Percentiles rank a stretch among this genome's conserved stretches.
Evolutionary conservation across 2,888 invertebrate genomes (phyloP).

Genomic region (Toxonevra muliebris): DNA sequence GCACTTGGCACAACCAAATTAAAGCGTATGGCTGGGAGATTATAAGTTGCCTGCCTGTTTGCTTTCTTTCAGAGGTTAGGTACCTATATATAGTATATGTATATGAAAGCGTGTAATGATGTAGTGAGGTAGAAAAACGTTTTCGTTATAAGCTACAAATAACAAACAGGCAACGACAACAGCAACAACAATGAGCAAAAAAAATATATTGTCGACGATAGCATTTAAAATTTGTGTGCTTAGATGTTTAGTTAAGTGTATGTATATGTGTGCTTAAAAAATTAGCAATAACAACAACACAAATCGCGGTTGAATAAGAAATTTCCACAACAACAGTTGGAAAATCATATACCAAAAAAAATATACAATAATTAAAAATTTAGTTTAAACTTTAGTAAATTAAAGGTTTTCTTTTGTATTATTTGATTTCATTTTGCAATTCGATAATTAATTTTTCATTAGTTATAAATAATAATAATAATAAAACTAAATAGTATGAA

Average conservation of each 20-base stretch:
- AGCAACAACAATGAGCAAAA: background rate
- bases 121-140: background rate
- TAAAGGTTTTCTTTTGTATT: too few relatives aligned
- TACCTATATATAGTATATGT: too few relatives aligned
- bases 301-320: background rate
- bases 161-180: slow-evolving; percentile 1
- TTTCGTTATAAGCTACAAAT: background rate
- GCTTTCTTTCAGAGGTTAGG: too few relatives aligned
- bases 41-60: too few relatives aligned
- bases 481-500: too few relatives aligned
- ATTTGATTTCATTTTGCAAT: too few relatives aligned
- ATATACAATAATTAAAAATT: background rate
- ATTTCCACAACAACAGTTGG: background rate
- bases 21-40: too few relatives aligned
- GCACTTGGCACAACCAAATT: too few relatives aligned
- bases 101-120: too few relatives aligned
- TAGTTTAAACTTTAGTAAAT: too few relatives aligned
- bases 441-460: too few relatives aligned
- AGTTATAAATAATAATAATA: too few relatives aligned
- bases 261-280: background rate
- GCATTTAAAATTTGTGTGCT: slow-evolving; percentile 13
- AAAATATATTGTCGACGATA: slow-evolving; percentile 4
- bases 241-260: background rate
- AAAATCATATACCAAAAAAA: background rate
- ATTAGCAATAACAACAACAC: background rate